Conservation (phyloP, 1,140 invertebrate genomes). For the Drosophila lini region DNA sequence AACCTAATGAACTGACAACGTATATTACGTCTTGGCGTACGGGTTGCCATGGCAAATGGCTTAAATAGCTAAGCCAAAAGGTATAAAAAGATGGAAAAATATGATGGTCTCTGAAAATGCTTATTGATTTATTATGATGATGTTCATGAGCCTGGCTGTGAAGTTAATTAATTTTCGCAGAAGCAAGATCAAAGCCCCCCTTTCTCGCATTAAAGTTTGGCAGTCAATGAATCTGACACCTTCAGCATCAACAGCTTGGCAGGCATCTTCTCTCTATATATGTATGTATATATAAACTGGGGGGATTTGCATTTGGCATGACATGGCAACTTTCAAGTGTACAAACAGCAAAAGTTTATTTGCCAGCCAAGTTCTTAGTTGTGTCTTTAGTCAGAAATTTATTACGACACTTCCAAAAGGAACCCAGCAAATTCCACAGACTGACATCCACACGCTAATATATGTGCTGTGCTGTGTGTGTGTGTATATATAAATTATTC, state of each 20-base stretch:
- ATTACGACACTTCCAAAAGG: slow-evolving; percentile 47
- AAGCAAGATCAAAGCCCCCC: slow-evolving; percentile 18
- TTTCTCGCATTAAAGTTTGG: slow-evolving; percentile 24
- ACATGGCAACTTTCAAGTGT: slow-evolving; percentile 47
- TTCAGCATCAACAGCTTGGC: slow-evolving; percentile 22
- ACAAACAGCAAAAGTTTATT: slow-evolving; percentile 55
- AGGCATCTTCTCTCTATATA: slow-evolving; percentile 3
- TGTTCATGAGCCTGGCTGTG: slow-evolving; percentile 12
- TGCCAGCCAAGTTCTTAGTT: slow-evolving; percentile 26
- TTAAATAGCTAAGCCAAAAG: slow-evolving; percentile 26
- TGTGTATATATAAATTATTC: slow-evolving; percentile 27
- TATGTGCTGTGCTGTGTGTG: neutral
- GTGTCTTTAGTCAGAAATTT: slow-evolving; percentile 45
- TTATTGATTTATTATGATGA: slow-evolving; percentile 48
- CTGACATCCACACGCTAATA: slow-evolving; percentile 20
- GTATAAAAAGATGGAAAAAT: slow-evolving; percentile 29
- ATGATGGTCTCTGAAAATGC: slow-evolving; percentile 33
- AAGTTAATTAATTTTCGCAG: slow-evolving; percentile 47
- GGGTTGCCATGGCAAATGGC: slow-evolving; percentile 35
- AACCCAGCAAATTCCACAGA: slow-evolving; percentile 31
- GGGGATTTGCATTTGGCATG: slow-evolving; percentile 43
- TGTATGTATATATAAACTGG: slow-evolving; percentile 24
- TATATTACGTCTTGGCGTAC: slow-evolving; percentile 5
- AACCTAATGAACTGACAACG: slow-evolving; percentile 68
- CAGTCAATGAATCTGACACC: slow-evolving; percentile 44